Base-by-base conservation (phyloP, 2,113 vertebrate genomes). In the Lutjanus erythropterus region DNA sequence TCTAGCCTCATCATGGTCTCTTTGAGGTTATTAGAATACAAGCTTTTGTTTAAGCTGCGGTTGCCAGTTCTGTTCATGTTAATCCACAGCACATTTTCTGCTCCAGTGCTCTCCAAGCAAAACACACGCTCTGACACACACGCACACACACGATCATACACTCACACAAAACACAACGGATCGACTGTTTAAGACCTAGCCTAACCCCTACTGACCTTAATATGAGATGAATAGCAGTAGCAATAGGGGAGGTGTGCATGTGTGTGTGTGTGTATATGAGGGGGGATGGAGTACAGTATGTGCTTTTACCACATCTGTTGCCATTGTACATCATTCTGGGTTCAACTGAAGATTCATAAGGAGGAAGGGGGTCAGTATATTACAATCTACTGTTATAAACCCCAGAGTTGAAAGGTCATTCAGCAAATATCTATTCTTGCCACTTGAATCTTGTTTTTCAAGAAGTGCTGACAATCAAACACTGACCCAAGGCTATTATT, bases 71-170 rank as follows among this genome's bases (percentile, higher is more conserved):
- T 77, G 35, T 64, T 85, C 61, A 84, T 67, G 77, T 78, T 92
- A 92, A 92, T 92, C 85, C 86, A 60, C 59, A 41, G 96, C 95
- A 5, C 96, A 96, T 75, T 97, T 89, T 89, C 79, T 68, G 84
- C 89, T 84, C 69, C 68, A 52, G 59, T 85, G 84, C 75, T 76
- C 81, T 78, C 76, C 68, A 44, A 69, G 75, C 69, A 83, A 79
- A 76, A 86, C 81, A 85, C 71, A 75, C 55, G 4, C 35, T 12
- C 65, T 52, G 60, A 79, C 25, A 39, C 41, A 68, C 52, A 23
- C 47, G 21, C 55, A 66, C 27, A 25, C 58, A 39, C 58, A 60
- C 35, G 4, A 29, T 56, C 67, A 42, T 31, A 73, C n/a, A 77
- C 59, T 42, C 47, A 29, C 58, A 79, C 25, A 80, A 58, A 86